Evolutionary conservation across 2,888 invertebrate genomes (phyloP).

Genomic region (Chrysolina americana): DNA sequence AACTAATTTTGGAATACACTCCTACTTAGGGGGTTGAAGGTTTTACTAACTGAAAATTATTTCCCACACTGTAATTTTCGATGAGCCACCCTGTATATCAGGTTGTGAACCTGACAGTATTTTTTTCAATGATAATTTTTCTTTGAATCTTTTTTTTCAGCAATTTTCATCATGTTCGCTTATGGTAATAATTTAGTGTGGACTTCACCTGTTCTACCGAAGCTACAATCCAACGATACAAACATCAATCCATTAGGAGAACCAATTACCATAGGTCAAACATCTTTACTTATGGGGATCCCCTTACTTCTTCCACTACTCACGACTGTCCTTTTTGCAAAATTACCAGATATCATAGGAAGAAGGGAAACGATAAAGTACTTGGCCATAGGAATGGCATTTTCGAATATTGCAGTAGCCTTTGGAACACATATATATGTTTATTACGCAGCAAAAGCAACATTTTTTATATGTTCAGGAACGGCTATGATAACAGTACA

Average conservation of each 20-base stretch:
- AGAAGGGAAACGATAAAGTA: constrained; percentile 78
- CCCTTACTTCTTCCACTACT: constrained; percentile 42
- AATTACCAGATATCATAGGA: constrained; percentile 66
- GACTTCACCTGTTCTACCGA: constrained; percentile 60
- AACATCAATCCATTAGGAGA: constrained; percentile 59
- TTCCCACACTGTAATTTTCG: no score
- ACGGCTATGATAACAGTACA: constrained; percentile 73
- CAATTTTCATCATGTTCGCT: constrained; percentile 66
- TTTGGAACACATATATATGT: constrained; percentile 44
- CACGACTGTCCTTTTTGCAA: constrained; percentile 43
- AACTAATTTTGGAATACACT: no score
- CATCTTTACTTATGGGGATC: constrained; percentile 27
- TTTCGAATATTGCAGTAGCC: constrained; percentile 63
- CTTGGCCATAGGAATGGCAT: constrained; percentile 75
- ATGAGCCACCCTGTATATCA: no score
- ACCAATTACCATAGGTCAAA: constrained; percentile 49
- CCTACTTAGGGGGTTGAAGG: no score
- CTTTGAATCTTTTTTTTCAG: constrained; percentile 56
- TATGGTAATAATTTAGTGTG: constrained; percentile 68
- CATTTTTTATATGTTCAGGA: not conserved
- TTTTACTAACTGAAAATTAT: no score
- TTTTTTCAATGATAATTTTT: no score
- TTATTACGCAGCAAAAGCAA: constrained; percentile 68
- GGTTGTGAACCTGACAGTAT: no score
- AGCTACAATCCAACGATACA: constrained; percentile 44